Evolutionary conservation across 2,113 vertebrate genomes (phyloP), one percentile per base, ranked within the genome.

Genomic region (Aptenodytes forsteri): DNA sequence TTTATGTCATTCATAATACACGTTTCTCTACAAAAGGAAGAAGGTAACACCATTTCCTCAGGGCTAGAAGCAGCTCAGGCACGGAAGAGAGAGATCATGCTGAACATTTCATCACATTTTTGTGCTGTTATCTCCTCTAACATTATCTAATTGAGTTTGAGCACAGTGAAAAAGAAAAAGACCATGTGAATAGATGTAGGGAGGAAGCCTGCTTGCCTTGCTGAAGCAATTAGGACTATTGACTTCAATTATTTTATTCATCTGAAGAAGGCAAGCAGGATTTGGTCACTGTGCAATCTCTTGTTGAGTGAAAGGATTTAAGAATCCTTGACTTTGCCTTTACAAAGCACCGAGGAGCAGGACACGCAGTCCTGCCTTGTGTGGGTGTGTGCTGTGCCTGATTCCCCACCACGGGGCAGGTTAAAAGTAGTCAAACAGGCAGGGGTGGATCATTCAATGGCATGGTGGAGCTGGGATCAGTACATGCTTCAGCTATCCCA

Each of bases 81-180:
- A 90, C 72, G 72, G 82, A 85, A 86, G 70, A 95, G 40, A 95
- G 85, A 96, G 90, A 85, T 94, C 72, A 81, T 30, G 77, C 69
- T 93, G 92, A 97, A 95, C 71, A 67, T 95, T 90, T 92, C 54
- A 80, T 76, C 86, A 72, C 73, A 40, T 70, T 96, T 82, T 81
- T 89, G 61, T 84, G 75, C 85, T 75, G 52, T 93, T 96, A 95
- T 97, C 92, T 90, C 58, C 80, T 64, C 67, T 65, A 90, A 69
- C 13, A 21, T 87, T 90, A 91, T 78, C 89, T 97, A 86, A 93
- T 93, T 25, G 26, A 64, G 58, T 54, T 46, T 66, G 85, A 94
- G 76, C 42, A 66, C 69, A 83, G 56, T 44, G 71, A 70, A 97
- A 77, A 90, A 64, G 67, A 75, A 94, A 81, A 77, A 78, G 64